Percentiles rank a stretch among this genome's conserved stretches.
Conservation (phyloP, 2,888 invertebrate species). For the Villa cingulata region DNA sequence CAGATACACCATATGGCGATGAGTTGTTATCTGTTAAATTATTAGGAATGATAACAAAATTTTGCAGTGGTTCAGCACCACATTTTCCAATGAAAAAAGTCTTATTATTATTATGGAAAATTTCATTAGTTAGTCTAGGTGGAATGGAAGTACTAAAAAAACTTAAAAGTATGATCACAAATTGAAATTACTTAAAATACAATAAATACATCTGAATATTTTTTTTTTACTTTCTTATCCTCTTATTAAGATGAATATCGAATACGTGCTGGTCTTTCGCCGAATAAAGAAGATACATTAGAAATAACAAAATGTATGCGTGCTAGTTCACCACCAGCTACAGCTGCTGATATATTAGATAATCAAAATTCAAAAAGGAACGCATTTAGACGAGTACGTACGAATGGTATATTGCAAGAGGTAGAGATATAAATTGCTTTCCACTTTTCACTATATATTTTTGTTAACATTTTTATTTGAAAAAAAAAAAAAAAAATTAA, state of each 20-base stretch:
- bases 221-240: background rate
- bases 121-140: constrained; percentile 80
- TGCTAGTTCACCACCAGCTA: constrained; percentile 88
- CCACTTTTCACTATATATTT: background rate
- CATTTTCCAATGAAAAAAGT: constrained; percentile 99
- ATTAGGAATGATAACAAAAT: constrained; percentile 89
- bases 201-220: background rate
- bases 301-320: constrained; percentile 90
- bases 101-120: constrained; percentile 87
- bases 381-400: constrained; percentile 49
- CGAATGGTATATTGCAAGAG: constrained; percentile 19
- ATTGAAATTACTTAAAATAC: background rate
- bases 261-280: constrained; percentile 55
- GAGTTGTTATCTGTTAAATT: constrained; percentile 79
- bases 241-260: constrained; percentile 40
- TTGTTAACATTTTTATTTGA: no score
- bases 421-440: constrained; percentile 13
- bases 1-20: constrained; percentile 45
- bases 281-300: constrained; percentile 80
- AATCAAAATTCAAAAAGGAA: constrained; percentile 68
- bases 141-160: constrained; percentile 74
- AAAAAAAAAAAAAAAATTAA: no score
- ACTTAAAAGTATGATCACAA: constrained; percentile 44
- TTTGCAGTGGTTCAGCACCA: constrained; percentile 89
- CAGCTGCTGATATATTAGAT: constrained; percentile 78